Base-by-base conservation (phyloP, 53 echinoderm and acorn worm species). In the Holothuria scabra region DNA sequence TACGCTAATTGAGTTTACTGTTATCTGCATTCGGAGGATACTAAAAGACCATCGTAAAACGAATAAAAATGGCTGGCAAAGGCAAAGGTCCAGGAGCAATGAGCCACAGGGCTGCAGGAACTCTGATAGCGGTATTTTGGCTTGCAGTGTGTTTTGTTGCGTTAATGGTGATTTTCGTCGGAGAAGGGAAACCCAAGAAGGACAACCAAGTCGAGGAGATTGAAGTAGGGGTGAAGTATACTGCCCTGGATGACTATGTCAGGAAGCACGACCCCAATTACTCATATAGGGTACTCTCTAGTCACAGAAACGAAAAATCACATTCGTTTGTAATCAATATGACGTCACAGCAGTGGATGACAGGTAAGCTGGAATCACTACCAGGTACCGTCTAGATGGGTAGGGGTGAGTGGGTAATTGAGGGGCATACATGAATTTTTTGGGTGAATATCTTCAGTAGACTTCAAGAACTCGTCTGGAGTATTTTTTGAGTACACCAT, bases 231-330 rank as follows among this genome's bases (percentile, higher is more conserved):
- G 56, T 52, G 13, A 24, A 23, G 14, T 14, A 26, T 24, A 56
- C 78, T 23, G 78, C 78, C 14, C 31, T 89, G 60, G 89, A 89
- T 82, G 89, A 85, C 18, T 89, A 89, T 66, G 85, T 89, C 20
- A 89, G 67, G 56, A 80, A 79, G 59, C 22, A 58, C 21, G 87
- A 87, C 35, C 82, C 67, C 4, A 81, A 34, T 44, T 87, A 87
- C 58, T 64, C 67, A 16, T 87, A 87, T 38, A 56, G 44, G 28
- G 63, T 85, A 21, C 46, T 85, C 11, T 46, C 41, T 24, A 78
- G 76, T 11, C 63, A 48, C 32, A 85, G 65, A 10, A 64, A 81
- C 31, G 44, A 31, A 1, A 76, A 33, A 28, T 85, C 68, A 57
- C 76, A 65, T 9, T 69, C 76, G 8, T 85, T 75, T 64, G 76